These are phyloP conservation scores for Grammomys dolichurus DNA, from an alignment of 2,113 vertebrate genomes.

Conservation along the genomic window DNA sequence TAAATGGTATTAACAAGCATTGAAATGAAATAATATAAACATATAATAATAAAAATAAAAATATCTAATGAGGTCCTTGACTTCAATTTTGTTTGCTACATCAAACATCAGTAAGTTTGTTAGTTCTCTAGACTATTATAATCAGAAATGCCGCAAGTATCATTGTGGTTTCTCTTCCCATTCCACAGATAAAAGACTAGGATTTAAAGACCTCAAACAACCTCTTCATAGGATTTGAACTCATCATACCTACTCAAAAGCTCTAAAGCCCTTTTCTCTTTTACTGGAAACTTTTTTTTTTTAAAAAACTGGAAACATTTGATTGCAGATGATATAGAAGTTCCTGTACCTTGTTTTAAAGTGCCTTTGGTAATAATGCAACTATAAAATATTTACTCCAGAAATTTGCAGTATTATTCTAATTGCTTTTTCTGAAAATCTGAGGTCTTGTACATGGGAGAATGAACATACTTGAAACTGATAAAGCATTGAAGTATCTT, in stretches of 20 bases:
- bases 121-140: neutral
- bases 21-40: conserved; percentile 30
- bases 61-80: neutral
- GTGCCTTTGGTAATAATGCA: neutral
- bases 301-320: neutral
- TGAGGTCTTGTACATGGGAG: neutral
- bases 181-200: conserved; percentile 19
- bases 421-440: neutral
- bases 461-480: neutral
- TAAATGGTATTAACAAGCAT: neutral
- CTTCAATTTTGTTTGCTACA: neutral
- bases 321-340: conserved; percentile 26
- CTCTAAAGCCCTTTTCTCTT: neutral
- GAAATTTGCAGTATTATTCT: neutral
- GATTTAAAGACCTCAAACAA: neutral
- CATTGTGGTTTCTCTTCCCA: conserved; percentile 5
- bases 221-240: conserved; percentile 26
- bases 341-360: neutral
- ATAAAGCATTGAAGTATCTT: neutral
- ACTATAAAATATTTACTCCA: neutral
- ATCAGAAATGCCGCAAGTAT: neutral
- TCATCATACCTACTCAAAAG: neutral
- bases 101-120: neutral
- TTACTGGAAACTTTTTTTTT: neutral
- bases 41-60: neutral